Percentiles rank a stretch among this genome's conserved stretches.
Conservation (phyloP, 2,113 vertebrate species). For the Prunella himalayana region DNA sequence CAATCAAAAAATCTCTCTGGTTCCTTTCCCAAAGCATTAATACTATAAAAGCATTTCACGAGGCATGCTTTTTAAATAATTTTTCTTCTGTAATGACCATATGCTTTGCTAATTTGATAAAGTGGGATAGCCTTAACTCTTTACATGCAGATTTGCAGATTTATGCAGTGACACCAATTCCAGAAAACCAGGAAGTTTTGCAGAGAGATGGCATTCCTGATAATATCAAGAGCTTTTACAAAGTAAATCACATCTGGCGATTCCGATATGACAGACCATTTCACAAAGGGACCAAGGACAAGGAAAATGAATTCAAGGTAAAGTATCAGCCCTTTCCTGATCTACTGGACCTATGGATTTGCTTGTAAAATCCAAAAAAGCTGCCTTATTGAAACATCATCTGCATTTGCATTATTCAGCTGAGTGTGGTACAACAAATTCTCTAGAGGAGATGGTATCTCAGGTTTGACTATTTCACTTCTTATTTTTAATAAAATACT, state of each 20-base stretch:
- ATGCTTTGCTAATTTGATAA: not conserved
- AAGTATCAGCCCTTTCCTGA: constrained; percentile 31
- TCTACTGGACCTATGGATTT: not conserved
- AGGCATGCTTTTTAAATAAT: not conserved
- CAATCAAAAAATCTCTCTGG: not conserved
- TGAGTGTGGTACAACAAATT: not conserved
- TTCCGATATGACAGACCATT: constrained; percentile 96
- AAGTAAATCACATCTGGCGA: constrained; percentile 98
- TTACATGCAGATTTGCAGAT: constrained; percentile 89
- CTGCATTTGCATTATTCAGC: not conserved
- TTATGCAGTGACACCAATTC: constrained; percentile 96
- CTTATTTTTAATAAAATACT: not conserved
- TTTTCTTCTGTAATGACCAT: not conserved
- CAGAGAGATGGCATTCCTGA: constrained; percentile 95
- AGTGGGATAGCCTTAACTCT: constrained; percentile 73
- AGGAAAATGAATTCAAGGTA: constrained; percentile 99
- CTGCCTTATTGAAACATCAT: not conserved
- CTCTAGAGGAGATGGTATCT: not conserved
- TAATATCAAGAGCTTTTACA: constrained; percentile 99
- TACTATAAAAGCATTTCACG: not conserved
- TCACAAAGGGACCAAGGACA: constrained; percentile 98
- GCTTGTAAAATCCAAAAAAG: not conserved
- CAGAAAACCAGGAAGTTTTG: constrained; percentile 94
- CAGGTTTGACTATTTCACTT: not conserved
- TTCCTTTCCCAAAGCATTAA: not conserved